Evolutionary conservation across 2,113 vertebrate genomes (phyloP), one percentile per base, ranked within the genome.

Genomic region (Microcebus murinus): DNA sequence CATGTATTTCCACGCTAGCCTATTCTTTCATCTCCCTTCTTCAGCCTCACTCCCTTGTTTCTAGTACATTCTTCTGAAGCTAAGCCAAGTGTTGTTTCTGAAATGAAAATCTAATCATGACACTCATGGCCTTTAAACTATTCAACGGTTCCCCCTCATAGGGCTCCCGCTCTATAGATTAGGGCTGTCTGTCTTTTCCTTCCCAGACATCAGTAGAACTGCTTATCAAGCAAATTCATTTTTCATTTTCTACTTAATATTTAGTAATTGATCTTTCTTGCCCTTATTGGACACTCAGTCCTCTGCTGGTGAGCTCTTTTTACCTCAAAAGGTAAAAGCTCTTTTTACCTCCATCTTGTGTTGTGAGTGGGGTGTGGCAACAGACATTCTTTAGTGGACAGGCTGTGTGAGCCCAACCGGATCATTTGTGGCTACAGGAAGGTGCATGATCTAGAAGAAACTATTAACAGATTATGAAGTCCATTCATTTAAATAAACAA

Each of bases 241-340:
- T 61, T 71, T 61, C 25, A 61, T 65, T 95, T 70, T 95, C 63
- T 87, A 65, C 20, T 48, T 84, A 67, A 42, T 77, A 57, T 84
- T 81, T 85, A 84, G 34, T 70, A 91, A 80, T 73, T 52, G 57
- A 84, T 39, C 5, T 63, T 20, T 70, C 57, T 68, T 88, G 34
- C 10, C 55, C 10, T 79, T 81, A 29, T 55, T 94, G 31, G 23
- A 45, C 12, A 55, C 50, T 76, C 3, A 86, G 13, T 25, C 36
- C 42, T 91, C 29, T 86, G 42, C 57, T 42, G 3, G 5, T 59
- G 21, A 74, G 2, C 8, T 34, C 31, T 74, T 83, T 76, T 57
- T 48, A 27, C 63, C 48, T 85, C n/a, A 42, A 2, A 79, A 61
- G 6, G n/a, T n/a, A n/a, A n/a, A n/a, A 74, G 2, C 8, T 34